Conservation (phyloP, 2,113 vertebrate genomes). For the Orycteropus afer region DNA sequence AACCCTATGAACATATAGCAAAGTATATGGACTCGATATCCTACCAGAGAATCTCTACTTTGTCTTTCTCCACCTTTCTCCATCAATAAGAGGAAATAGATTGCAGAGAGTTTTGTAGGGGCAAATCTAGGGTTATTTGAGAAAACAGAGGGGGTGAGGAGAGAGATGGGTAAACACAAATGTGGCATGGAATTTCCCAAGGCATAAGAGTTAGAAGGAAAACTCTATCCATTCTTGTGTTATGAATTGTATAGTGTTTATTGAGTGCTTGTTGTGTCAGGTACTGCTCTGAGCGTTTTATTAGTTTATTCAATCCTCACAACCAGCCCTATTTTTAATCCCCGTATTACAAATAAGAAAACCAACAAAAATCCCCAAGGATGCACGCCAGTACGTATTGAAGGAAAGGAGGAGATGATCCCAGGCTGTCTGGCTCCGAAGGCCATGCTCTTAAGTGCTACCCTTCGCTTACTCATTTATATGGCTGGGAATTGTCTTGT, state of each 20-base stretch:
- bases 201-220: not conserved
- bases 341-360: constrained; percentile 13
- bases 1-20: not conserved
- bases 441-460: not conserved
- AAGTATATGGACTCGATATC: not conserved
- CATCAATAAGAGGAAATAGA: not conserved
- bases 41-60: not conserved
- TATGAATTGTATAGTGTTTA: not conserved
- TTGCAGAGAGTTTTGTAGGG: not conserved
- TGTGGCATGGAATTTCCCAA: not conserved
- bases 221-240: not conserved
- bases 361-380: not conserved
- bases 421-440: not conserved
- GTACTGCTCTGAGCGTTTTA: not conserved
- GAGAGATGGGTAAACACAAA: not conserved
- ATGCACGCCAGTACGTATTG: not conserved
- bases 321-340: not conserved
- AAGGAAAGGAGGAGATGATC: not conserved
- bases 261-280: not conserved
- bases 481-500: not conserved
- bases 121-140: not conserved
- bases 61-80: not conserved
- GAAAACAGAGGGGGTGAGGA: not conserved
- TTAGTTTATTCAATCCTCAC: not conserved
- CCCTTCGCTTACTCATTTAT: not conserved